Percentiles rank a stretch among this genome's conserved stretches.
Conservation (phyloP, 2,888 invertebrate species). For the Tipula lateralis region DNA sequence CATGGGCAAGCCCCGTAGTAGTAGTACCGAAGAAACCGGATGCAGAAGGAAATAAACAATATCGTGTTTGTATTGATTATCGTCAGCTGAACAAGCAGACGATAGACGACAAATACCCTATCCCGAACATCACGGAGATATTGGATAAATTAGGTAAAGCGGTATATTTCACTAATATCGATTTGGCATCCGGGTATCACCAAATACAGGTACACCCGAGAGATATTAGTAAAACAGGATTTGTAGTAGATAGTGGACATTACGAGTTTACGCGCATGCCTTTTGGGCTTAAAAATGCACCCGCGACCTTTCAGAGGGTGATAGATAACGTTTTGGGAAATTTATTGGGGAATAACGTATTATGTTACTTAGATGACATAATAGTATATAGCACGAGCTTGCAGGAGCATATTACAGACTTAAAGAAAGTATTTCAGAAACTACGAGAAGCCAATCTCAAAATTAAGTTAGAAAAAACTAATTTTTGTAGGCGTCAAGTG, state of each 20-base stretch:
- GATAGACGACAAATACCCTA: slow-evolving; percentile 35
- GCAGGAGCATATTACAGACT: neutral
- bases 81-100: slow-evolving; percentile 20
- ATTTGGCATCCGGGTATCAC: slow-evolving; percentile 40
- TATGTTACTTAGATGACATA: neutral
- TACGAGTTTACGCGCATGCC: slow-evolving; percentile 30
- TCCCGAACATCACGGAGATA: slow-evolving; percentile 39
- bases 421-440: neutral
- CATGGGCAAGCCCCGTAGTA: neutral
- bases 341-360: neutral
- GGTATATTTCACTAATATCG: slow-evolving; percentile 39
- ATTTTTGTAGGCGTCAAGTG: neutral
- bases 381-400: neutral
- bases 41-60: neutral
- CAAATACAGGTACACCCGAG: slow-evolving; percentile 39
- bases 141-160: slow-evolving; percentile 39
- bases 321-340: too few relatives aligned
- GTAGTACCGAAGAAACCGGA: neutral
- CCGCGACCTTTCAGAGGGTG: too few relatives aligned
- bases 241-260: slow-evolving; percentile 24
- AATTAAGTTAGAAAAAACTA: neutral
- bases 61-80: neutral
- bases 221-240: slow-evolving; percentile 39
- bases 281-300: too few relatives aligned
- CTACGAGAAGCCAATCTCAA: neutral